Percentiles rank a stretch among this genome's conserved stretches.
Conservation (phyloP, 2,888 invertebrate genomes). For the Dysmachus trigonus region DNA sequence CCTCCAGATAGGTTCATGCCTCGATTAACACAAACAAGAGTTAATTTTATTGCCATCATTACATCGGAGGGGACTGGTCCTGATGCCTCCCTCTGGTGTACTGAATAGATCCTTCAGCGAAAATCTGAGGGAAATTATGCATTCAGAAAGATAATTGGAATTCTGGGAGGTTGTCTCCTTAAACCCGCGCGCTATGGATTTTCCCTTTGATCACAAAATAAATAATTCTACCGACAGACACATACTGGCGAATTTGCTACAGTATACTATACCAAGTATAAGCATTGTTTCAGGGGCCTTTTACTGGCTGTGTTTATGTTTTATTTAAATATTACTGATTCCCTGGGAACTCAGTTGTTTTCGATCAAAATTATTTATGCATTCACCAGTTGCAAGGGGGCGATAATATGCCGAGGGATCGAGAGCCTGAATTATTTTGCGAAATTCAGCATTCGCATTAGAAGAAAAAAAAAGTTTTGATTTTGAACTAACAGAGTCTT, state of each 20-base stretch:
- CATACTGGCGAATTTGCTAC: background rate
- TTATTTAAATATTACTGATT: background rate
- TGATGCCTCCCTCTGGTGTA: background rate
- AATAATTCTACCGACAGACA: background rate
- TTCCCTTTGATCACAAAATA: conserved; percentile 9
- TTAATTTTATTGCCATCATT: conserved; percentile 42
- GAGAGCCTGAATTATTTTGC: background rate
- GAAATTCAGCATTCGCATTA: background rate
- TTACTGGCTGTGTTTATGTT: background rate
- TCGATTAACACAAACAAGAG: conserved; percentile 40
- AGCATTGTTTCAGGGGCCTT: background rate
- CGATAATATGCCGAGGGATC: background rate
- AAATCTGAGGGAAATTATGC: conserved; percentile 26
- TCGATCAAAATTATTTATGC: background rate
- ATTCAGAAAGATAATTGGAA: conserved; percentile 31
- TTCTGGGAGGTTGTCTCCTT: background rate
- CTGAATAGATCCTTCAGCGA: conserved; percentile 6
- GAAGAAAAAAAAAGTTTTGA: background rate
- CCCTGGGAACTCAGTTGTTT: background rate
- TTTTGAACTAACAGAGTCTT: background rate
- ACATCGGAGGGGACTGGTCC: background rate
- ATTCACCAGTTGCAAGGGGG: background rate
- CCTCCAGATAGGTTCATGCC: conserved; percentile 26
- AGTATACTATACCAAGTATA: background rate
- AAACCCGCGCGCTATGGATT: background rate